A percentile compares a stretch with the other conserved stretches of the same genome.
These are phyloP conservation scores for Ormyrus rosae DNA, from an alignment of 2,888 invertebrate species.

Conservation along the genomic window DNA sequence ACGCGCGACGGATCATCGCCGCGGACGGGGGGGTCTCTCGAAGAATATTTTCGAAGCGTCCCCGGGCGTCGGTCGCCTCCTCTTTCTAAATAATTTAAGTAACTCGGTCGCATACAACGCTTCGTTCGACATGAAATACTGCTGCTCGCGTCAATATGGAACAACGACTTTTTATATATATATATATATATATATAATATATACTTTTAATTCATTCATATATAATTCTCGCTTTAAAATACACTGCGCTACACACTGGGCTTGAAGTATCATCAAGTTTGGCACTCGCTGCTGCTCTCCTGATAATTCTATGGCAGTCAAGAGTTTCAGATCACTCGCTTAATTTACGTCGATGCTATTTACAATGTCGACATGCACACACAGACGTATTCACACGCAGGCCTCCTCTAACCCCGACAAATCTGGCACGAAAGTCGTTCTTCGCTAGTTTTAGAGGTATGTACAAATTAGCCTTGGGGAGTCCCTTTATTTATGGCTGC, in stretches of 20 bases:
- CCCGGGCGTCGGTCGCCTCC: not conserved
- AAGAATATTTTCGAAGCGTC: no score
- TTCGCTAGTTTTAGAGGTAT: constrained; percentile 22
- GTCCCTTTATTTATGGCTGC: constrained; percentile 44
- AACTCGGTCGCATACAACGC: constrained; percentile 68
- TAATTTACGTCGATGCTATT: constrained; percentile 20
- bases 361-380: constrained; percentile 14
- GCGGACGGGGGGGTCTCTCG: no score
- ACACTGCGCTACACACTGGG: constrained; percentile 68
- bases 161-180: constrained; percentile 67
- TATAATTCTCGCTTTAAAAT: constrained; percentile 10
- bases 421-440: constrained; percentile 19
- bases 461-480: constrained; percentile 42
- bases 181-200: constrained; percentile 35
- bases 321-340: constrained; percentile 10
- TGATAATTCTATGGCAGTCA: constrained; percentile 29
- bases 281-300: constrained; percentile 68
- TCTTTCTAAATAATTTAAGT: constrained; percentile 71
- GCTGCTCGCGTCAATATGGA: constrained; percentile 52
- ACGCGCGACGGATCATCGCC: not conserved
- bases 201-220: no score
- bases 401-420: constrained; percentile 1
- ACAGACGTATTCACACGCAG: not conserved
- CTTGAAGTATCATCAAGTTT: constrained; percentile 67
- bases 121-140: constrained; percentile 60